Percentiles rank a stretch among this genome's conserved stretches.
Conservation (phyloP, 2,888 invertebrate genomes). For the Mythimna pallens region DNA sequence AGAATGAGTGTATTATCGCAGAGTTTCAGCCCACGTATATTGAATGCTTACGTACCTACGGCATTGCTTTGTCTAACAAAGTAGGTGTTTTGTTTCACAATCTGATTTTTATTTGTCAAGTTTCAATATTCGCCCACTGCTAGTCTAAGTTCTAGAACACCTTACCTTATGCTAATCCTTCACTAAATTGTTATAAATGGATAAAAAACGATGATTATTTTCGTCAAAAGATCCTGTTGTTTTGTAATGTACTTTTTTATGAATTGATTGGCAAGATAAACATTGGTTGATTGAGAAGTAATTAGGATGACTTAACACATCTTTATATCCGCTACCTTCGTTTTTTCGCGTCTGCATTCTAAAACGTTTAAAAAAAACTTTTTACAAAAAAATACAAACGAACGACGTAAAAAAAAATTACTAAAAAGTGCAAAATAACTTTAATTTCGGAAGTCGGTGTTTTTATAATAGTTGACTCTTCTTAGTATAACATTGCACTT, state of each 20-base stretch:
- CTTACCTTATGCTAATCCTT: slow-evolving; percentile 37
- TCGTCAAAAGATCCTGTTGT: slow-evolving; percentile 37
- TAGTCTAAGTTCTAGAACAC: slow-evolving; percentile 38
- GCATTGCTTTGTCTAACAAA: slow-evolving; percentile 54
- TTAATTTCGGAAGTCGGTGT: no score
- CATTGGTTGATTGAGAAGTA: slow-evolving; percentile 30
- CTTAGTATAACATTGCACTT: no score
- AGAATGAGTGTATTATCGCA: slow-evolving; percentile 52
- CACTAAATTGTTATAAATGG: slow-evolving; percentile 43
- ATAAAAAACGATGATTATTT: slow-evolving; percentile 10
- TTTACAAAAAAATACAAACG: no score
- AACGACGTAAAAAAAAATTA: no score
- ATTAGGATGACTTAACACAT: slow-evolving; percentile 25
- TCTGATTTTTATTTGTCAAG: slow-evolving; percentile 55
- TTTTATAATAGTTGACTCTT: no score
- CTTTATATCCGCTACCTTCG: neutral
- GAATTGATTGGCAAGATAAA: slow-evolving; percentile 24
- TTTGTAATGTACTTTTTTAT: slow-evolving; percentile 29
- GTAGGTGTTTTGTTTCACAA: slow-evolving; percentile 59
- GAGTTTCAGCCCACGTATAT: slow-evolving; percentile 63
- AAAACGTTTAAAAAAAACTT: neutral
- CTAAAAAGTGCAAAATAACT: no score
- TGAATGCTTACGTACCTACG: slow-evolving; percentile 54
- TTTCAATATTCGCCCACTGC: slow-evolving; percentile 52
- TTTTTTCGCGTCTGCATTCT: slow-evolving; percentile 5